These are phyloP conservation scores for Spicauda simplicius DNA, from an alignment of 2,888 invertebrate genomes.

Conservation along the genomic window DNA sequence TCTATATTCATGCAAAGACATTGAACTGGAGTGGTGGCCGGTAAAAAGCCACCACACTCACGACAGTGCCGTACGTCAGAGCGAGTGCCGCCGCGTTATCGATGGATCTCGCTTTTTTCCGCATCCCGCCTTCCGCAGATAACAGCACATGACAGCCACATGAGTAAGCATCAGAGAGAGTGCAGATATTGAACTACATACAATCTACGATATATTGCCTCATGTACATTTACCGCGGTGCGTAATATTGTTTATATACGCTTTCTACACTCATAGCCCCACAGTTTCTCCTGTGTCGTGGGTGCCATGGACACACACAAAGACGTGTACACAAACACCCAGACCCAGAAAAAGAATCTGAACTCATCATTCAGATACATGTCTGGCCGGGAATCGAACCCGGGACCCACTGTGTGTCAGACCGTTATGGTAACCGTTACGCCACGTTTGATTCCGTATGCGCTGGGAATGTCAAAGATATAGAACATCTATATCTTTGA, in stretches of 20 bases:
- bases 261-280: too few relatives aligned
- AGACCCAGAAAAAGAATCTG: too few relatives aligned
- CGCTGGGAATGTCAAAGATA: neutral
- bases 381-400: too few relatives aligned
- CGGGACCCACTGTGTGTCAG: too few relatives aligned
- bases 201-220: conserved; percentile 1
- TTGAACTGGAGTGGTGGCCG: conserved; percentile 28
- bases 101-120: conserved; percentile 21
- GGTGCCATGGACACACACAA: too few relatives aligned
- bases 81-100: conserved; percentile 28
- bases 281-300: too few relatives aligned
- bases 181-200: conserved; percentile 3
- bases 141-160: conserved; percentile 29
- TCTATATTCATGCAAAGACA: conserved; percentile 31
- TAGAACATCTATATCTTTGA: too few relatives aligned
- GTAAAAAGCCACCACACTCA: conserved; percentile 27
- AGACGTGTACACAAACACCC: too few relatives aligned
- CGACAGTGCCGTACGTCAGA: conserved; percentile 10
- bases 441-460: neutral
- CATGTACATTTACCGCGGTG: neutral
- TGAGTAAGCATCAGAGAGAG: conserved; percentile 1
- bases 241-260: neutral
- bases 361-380: too few relatives aligned
- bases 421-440: too few relatives aligned
- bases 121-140: conserved; percentile 15